Evolutionary conservation across 92 coral and sea anemone species (phyloP).

Genomic region (Bergia puertoricense): DNA sequence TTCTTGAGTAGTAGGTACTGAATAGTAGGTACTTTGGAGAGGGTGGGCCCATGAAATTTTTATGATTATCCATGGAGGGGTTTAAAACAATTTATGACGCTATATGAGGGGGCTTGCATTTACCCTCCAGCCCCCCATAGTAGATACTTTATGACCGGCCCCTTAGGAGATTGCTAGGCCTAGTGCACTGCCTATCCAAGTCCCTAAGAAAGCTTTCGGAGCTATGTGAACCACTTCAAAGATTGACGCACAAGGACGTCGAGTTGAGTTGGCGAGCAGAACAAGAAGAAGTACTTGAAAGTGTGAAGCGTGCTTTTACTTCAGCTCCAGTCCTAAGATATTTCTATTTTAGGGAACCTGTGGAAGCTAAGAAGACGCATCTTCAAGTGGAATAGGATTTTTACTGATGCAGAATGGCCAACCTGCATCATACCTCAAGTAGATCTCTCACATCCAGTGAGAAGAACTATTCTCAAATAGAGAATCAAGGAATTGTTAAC

Average conservation of each 20-base stretch:
- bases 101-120: too few relatives aligned
- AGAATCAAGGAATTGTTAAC: conserved; percentile 19
- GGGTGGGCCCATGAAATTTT: too few relatives aligned
- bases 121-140: too few relatives aligned
- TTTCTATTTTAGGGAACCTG: too few relatives aligned
- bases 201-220: conserved; percentile 9
- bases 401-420: conserved; percentile 23
- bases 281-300: background rate
- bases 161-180: conserved; percentile 40
- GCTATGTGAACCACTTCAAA: conserved; percentile 50
- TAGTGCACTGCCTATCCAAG: conserved; percentile 45
- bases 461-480: conserved; percentile 28
- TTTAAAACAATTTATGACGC: too few relatives aligned
- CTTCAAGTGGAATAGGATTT: conserved; percentile 35
- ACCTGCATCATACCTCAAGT: conserved; percentile 13
- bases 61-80: too few relatives aligned
- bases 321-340: too few relatives aligned
- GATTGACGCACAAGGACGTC: conserved; percentile 49
- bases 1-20: too few relatives aligned
- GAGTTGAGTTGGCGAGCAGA: conserved; percentile 48
- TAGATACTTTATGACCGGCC: too few relatives aligned
- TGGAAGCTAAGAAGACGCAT: background rate
- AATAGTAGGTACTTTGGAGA: too few relatives aligned
- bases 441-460: conserved; percentile 10
- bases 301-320: too few relatives aligned